Evolutionary conservation across 2,113 vertebrate species (phyloP), one percentile per base, ranked within the genome.

Genomic region (Pipra filicauda): DNA sequence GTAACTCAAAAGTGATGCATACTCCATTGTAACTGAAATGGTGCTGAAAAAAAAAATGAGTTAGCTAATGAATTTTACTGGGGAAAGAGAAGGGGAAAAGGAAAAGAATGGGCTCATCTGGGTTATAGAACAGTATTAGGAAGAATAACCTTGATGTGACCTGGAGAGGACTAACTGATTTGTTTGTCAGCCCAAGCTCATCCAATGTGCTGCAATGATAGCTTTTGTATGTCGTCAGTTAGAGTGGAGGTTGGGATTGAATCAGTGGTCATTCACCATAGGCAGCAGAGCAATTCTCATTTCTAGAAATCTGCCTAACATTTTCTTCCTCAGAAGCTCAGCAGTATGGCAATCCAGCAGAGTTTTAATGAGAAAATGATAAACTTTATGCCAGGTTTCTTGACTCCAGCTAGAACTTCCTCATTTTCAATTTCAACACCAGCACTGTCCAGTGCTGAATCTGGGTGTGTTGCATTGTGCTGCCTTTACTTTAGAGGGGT

Each of bases 371-470:
- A 85, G n/a, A 27, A 66, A 66, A 70, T 70, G 0, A 28, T 76
- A 35, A 70, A 51, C 39, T 70, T 79, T 11, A 20, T 85, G 51
- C 23, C 41, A 46, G 7, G 24, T 93, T 88, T 92, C 41, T 88
- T 61, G 35, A 16, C n/a, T 84, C 37, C 16, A 26, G 19, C 15
- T 19, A 9, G 24, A 88, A 46, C 39, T 26, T 30, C 16, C 4
- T 30, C 1, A 6, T 73, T 76, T 64, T 83, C 30, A 15, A 0
- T 64, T 43, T 77, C 11, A 22, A 39, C 17, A 7, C 33, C 89
- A 94, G 88, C 90, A 70, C 90, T 96, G 95, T 94, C 92, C 92
- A 91, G 90, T 88, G 85, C 88, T 96, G 93, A 96, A 94, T 52
- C 37, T 55, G 30, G 9, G 24, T 6, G 4, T 3, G 1, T 35